These are phyloP conservation scores for Amphibalanus amphitrite DNA, from an alignment of 1,140 invertebrate species.

Conservation along the genomic window DNA sequence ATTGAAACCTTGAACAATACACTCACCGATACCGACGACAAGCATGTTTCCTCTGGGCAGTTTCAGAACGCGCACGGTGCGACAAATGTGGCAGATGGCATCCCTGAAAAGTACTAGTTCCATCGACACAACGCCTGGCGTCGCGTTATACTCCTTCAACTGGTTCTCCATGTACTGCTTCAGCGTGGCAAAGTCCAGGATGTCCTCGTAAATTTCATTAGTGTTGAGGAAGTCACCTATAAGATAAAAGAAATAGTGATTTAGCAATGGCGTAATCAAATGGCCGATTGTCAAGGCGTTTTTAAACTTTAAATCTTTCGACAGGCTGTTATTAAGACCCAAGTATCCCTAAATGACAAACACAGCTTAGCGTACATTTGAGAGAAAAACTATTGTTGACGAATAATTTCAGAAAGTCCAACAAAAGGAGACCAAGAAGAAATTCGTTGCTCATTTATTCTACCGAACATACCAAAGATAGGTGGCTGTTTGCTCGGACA, in stretches of 20 bases:
- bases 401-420: neutral
- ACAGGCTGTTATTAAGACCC: neutral
- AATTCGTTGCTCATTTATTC: neutral
- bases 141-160: conserved; percentile 60
- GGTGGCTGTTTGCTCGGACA: neutral
- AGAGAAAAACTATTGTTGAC: conserved; percentile 1
- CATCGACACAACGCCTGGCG: conserved; percentile 68
- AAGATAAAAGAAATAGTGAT: conserved; percentile 7
- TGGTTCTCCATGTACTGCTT: conserved; percentile 43
- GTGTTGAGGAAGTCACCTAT: conserved; percentile 52
- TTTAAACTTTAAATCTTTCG: too few relatives aligned
- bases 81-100: conserved; percentile 62
- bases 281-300: too few relatives aligned
- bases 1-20: neutral
- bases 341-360: neutral
- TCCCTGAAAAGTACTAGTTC: conserved; percentile 86
- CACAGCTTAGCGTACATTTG: neutral
- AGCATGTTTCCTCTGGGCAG: conserved; percentile 65
- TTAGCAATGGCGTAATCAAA: conserved; percentile 28
- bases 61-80: conserved; percentile 60
- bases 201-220: conserved; percentile 55
- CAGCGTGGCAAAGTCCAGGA: conserved; percentile 40
- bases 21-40: conserved; percentile 53
- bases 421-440: neutral
- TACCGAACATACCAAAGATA: neutral